phyloP scores from a whole-genome alignment of 1,140 invertebrate species.

The Lepidotrigona ventralis region DNA sequence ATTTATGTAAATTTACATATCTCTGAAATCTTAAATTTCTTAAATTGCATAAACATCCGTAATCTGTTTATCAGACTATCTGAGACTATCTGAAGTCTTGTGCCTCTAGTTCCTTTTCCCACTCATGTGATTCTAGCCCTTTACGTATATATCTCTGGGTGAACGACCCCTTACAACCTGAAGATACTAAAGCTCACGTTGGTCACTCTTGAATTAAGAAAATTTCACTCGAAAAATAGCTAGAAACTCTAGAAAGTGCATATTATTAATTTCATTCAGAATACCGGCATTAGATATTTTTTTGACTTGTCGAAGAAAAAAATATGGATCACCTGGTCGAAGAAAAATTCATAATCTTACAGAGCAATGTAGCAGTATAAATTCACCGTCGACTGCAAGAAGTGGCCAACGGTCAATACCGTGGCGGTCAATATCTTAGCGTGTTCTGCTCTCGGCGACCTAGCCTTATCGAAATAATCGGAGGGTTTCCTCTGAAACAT shows the following conservation, averaged over 20 bases:
- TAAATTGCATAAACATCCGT: no score
- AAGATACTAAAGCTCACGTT: not conserved
- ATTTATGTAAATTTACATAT: no score
- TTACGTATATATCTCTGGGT: not conserved
- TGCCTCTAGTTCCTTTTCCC: not conserved
- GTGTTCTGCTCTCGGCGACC: slow-evolving; percentile 68
- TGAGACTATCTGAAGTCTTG: not conserved
- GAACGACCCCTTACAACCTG: slow-evolving; percentile 23
- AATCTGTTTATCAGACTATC: not conserved
- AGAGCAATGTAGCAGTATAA: slow-evolving; percentile 22
- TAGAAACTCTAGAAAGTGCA: not conserved
- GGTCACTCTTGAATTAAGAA: not conserved
- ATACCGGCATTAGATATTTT: no score
- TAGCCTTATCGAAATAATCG: slow-evolving; percentile 65
- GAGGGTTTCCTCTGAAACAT: slow-evolving; percentile 47
- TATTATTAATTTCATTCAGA: no score
- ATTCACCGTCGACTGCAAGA: slow-evolving; percentile 34
- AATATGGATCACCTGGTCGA: not conserved
- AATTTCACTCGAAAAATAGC: not conserved
- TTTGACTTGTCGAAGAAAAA: not conserved
- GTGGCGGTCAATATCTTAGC: slow-evolving; percentile 77
- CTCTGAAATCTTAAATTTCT: no score
- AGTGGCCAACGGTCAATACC: slow-evolving; percentile 76
- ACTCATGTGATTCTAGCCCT: not conserved
- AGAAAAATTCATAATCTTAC: slow-evolving; percentile 19